phyloP scores from a whole-genome alignment of 2,113 vertebrate genomes.

The Junco hyemalis region DNA sequence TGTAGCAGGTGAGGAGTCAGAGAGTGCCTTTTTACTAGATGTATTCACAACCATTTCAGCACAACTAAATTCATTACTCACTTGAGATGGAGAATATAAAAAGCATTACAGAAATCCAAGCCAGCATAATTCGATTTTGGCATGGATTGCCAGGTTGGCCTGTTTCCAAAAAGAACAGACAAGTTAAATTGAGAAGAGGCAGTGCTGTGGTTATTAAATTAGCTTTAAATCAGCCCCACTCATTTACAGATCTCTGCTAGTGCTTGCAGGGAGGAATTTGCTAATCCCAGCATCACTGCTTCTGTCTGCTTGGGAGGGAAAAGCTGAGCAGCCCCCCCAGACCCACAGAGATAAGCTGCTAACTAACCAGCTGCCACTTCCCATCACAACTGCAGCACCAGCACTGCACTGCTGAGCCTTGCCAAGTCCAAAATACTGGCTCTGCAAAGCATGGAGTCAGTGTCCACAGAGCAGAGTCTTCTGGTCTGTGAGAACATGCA shows the following conservation, averaged over 20 bases:
- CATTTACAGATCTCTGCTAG: conserved; percentile 34
- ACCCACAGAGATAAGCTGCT: neutral
- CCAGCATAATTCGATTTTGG: conserved; percentile 55
- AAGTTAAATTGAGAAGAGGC: conserved; percentile 70
- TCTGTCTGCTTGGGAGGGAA: neutral
- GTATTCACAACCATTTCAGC: conserved; percentile 34
- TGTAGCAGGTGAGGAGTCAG: neutral
- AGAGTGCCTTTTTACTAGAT: conserved; percentile 43
- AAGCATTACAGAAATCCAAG: conserved; percentile 65
- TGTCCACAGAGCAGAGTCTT: neutral
- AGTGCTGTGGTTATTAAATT: conserved; percentile 58
- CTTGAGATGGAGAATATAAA: conserved; percentile 66
- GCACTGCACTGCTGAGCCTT: neutral
- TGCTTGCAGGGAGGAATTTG: neutral
- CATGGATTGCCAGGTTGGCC: conserved; percentile 55
- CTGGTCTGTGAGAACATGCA: neutral
- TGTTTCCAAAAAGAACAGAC: conserved; percentile 65
- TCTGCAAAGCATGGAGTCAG: neutral
- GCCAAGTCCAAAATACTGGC: neutral
- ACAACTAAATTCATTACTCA: conserved; percentile 64
- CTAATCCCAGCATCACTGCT: neutral
- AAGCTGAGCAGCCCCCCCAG: neutral
- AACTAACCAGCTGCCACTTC: neutral
- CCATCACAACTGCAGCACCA: neutral
- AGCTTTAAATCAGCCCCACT: conserved; percentile 61